Percentiles rank a stretch among this genome's conserved stretches.
phyloP scores from a whole-genome alignment of 2,113 vertebrate species.

The Eupsittula cactorum region DNA sequence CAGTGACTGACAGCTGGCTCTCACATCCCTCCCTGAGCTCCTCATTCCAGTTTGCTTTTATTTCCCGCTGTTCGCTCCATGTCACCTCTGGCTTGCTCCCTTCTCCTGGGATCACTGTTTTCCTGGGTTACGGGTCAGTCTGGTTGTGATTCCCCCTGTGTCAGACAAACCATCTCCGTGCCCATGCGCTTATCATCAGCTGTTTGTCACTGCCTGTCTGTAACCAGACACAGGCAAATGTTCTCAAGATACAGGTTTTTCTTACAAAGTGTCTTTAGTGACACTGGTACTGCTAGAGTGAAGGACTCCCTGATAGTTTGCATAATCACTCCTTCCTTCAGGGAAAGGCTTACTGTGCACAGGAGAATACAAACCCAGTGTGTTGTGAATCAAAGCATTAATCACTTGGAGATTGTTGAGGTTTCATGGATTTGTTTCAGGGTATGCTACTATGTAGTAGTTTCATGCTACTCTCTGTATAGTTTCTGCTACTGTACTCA shows the following conservation, averaged over 20 bases:
- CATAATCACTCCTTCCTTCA: background rate
- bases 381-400: background rate
- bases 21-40: background rate
- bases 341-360: background rate
- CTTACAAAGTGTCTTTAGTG: background rate
- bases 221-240: rapidly evolving
- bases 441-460: background rate
- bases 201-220: background rate
- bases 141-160: background rate
- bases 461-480: no score
- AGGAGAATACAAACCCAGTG: background rate
- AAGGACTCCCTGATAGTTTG: background rate
- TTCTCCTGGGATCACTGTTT: background rate
- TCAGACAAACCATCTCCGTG: rapidly evolving
- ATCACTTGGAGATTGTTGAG: background rate
- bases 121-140: background rate
- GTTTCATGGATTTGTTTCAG: background rate
- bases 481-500: no score
- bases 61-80: background rate
- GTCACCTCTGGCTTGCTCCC: background rate
- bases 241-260: background rate
- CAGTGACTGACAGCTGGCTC: background rate
- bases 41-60: background rate
- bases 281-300: background rate
- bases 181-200: background rate